Percentiles rank a stretch among this genome's conserved stretches.
Conservation (phyloP, 2,113 vertebrate genomes). For the Pachypanchax playfairii region DNA sequence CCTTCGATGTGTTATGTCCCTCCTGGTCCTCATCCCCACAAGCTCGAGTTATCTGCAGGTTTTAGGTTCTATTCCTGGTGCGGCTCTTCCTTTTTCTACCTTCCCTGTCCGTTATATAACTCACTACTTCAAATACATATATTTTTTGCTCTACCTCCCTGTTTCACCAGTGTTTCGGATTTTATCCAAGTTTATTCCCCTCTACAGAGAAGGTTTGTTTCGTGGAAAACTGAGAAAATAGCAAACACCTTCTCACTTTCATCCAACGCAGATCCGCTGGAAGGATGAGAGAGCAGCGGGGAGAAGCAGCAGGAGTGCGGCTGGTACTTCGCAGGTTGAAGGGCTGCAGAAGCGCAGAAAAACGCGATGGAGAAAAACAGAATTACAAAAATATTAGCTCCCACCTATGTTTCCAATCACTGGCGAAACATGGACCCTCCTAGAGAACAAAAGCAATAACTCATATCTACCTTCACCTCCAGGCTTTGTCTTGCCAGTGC, state of each 20-base stretch:
- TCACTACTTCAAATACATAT: conserved; percentile 2
- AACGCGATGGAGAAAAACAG: not conserved
- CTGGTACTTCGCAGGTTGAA: conserved; percentile 30
- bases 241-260: conserved; percentile 13
- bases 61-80: conserved; percentile 29
- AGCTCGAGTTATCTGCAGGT: conserved; percentile 43
- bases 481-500: not conserved
- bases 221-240: not conserved
- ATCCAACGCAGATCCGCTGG: conserved; percentile 22
- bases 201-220: not conserved
- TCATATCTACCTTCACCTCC: conserved; percentile 14
- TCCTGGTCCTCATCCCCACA: conserved; percentile 42
- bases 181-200: conserved; percentile 19
- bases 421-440: conserved; percentile 38
- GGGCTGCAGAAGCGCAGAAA: not conserved
- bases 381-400: conserved; percentile 9
- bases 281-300: conserved; percentile 9
- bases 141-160: no score
- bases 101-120: conserved; percentile 21
- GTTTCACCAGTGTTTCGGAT: conserved; percentile 4
- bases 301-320: conserved; percentile 23
- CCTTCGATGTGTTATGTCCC: conserved; percentile 42
- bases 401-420: conserved; percentile 27
- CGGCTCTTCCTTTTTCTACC: conserved; percentile 30
- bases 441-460: conserved; percentile 13